Base-by-base conservation (phyloP, 2,888 invertebrate genomes). In the Andrena haemorrhoa region DNA sequence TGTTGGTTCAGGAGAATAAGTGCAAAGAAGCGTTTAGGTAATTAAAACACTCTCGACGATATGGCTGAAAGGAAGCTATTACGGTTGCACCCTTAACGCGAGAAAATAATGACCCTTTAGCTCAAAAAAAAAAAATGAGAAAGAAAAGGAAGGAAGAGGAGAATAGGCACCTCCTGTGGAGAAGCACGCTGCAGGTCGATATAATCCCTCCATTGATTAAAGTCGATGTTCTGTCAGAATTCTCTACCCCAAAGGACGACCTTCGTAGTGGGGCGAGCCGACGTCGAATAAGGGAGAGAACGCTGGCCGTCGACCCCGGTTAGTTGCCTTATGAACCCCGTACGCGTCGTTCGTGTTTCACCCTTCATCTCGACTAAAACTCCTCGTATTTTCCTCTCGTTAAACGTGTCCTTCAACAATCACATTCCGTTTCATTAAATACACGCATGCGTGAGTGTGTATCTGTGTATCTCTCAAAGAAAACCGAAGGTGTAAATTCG, bases 121-220 rank as follows among this genome's bases (percentile, higher is more conserved):
- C 33, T 71, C 16, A 47, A 64, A 56, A 47, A 64, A 56, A 74
- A 56, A 61, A 31, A 12, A 5, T 3, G 16, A 20, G 16, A 20
- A 33, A 16, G 4, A 29, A 2, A 47, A 49, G 26, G 29, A 31
- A 66, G 23, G 47, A 47, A 16, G 60, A 47, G 8, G 20, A 33
- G 41, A 64, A 76, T 26, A 58, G 58, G 23, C 31, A 41, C 8
- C 56, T 41, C 33, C 23, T 26, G 33, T 26, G 58, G 58, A 64
- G 49, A 23, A 70, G 64, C 58, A 78, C 49, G 61, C 71, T 73
- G 41, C 72, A 63, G 71, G 63, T 75, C 83, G 75, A 83, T 75
- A 75, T 82, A 83, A 84, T 85, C 78, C 76, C 84, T 79, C 79
- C 89, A 84, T 88, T 87, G 89, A 87, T 87, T 81, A 82, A 83